A percentile compares a stretch with the other conserved stretches of the same genome.
Evolutionary conservation across 2,888 invertebrate genomes (phyloP).

Genomic region (Cancer borealis): DNA sequence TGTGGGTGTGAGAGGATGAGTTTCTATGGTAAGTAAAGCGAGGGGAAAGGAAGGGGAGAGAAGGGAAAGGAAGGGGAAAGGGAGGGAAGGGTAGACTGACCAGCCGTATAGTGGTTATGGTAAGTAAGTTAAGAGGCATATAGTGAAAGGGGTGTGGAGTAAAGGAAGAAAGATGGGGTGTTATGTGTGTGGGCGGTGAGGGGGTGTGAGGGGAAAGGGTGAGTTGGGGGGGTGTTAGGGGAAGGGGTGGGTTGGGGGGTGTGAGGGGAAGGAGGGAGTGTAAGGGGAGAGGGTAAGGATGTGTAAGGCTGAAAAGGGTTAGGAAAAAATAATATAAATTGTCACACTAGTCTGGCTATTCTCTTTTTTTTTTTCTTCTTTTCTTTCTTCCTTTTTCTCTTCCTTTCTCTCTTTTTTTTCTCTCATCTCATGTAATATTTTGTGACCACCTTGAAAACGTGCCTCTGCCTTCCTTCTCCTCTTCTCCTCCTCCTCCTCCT

Average conservation of each 20-base stretch:
- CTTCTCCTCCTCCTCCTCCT: no score
- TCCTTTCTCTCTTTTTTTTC: neutral
- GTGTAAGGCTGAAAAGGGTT: neutral
- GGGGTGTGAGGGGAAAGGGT: neutral
- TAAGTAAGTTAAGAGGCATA: constrained; percentile 11
- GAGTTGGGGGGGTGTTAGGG: no score
- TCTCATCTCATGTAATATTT: neutral
- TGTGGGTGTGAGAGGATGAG: neutral
- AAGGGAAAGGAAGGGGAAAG: neutral
- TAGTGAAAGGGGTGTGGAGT: neutral
- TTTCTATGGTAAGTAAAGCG: neutral
- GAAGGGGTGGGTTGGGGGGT: neutral
- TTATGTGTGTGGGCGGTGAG: neutral
- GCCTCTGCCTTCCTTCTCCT: no score
- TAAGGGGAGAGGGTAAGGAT: neutral
- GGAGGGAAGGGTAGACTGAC: neutral
- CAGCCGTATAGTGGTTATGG: neutral
- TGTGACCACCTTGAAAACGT: no score
- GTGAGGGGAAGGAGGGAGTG: no score
- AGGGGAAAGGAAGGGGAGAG: no score
- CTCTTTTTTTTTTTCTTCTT: neutral
- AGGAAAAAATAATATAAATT: neutral
- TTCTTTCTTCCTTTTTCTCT: neutral
- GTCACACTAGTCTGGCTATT: neutral
- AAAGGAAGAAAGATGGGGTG: neutral